These are phyloP conservation scores for Xestia sexstrigata DNA, from an alignment of 2,888 invertebrate genomes.

Conservation along the genomic window DNA sequence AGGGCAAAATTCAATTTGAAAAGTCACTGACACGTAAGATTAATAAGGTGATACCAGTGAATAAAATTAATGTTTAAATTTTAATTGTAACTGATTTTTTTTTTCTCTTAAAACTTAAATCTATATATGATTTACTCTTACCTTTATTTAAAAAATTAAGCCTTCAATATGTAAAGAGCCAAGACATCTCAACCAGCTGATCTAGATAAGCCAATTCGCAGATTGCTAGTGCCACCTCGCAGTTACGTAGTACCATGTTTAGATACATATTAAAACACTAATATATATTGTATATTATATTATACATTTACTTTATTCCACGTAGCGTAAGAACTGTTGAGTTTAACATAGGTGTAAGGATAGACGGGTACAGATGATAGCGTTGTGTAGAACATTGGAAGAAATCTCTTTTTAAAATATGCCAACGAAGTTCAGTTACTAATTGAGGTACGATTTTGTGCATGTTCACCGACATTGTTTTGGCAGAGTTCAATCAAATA, in stretches of 20 bases:
- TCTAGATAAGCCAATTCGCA: slow-evolving; percentile 78
- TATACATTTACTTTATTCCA: slow-evolving; percentile 86
- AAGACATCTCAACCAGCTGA: slow-evolving; percentile 39
- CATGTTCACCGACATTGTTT: slow-evolving; percentile 5
- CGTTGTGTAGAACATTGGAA: slow-evolving; percentile 71
- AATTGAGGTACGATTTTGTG: slow-evolving; percentile 22
- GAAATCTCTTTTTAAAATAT: slow-evolving; percentile 84
- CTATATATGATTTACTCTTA: neutral
- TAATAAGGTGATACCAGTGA: neutral
- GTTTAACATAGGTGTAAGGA: slow-evolving; percentile 79
- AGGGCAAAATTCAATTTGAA: neutral
- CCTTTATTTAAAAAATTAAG: neutral
- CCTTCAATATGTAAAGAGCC: neutral
- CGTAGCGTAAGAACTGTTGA: slow-evolving; percentile 85
- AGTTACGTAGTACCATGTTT: slow-evolving; percentile 83
- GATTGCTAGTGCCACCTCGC: slow-evolving; percentile 87
- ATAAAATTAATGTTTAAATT: neutral
- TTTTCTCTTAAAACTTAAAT: neutral
- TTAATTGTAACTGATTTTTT: neutral
- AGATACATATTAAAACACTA: slow-evolving; percentile 75
- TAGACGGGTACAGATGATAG: slow-evolving; percentile 82
- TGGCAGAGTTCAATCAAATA: slow-evolving; percentile 8
- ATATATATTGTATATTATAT: slow-evolving; percentile 59
- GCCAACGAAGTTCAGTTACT: slow-evolving; percentile 51
- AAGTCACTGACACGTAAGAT: neutral